Evolutionary conservation across 2,113 vertebrate species (phyloP).

Genomic region (Herpailurus yagouaroundi): DNA sequence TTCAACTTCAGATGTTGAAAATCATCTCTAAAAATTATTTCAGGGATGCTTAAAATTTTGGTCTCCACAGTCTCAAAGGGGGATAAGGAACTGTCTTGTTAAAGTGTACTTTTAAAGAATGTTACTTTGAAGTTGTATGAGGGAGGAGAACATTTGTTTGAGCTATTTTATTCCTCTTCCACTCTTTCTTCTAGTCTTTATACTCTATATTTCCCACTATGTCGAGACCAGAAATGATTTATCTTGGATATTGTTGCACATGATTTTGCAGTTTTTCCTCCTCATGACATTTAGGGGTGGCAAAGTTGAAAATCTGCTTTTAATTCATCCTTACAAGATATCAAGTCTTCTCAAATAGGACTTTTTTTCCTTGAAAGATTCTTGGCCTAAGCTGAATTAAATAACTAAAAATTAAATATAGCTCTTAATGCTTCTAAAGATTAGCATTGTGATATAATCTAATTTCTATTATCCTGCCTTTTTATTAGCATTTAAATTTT

Average conservation of each 20-base stretch:
- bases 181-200: background rate
- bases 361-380: slow-evolving; percentile 59
- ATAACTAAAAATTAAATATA: slow-evolving; percentile 79
- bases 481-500: slow-evolving; percentile 82
- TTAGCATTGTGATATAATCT: slow-evolving; percentile 77
- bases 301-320: slow-evolving; percentile 60
- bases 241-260: slow-evolving; percentile 12
- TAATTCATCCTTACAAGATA: slow-evolving; percentile 62
- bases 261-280: slow-evolving; percentile 36
- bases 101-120: background rate
- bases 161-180: background rate
- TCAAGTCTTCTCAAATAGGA: slow-evolving; percentile 27
- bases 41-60: background rate
- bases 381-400: slow-evolving; percentile 67
- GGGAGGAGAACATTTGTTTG: slow-evolving; percentile 13
- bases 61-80: background rate
- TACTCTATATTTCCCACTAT: background rate
- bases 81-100: background rate
- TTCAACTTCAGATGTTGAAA: background rate
- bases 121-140: background rate
- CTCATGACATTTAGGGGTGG: slow-evolving; percentile 51
- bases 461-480: slow-evolving; percentile 77
- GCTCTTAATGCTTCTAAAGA: slow-evolving; percentile 73
- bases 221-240: slow-evolving; percentile 17
- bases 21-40: background rate